These are phyloP conservation scores for Amphipoea oculea DNA, from an alignment of 2,888 invertebrate species.

Conservation along the genomic window DNA sequence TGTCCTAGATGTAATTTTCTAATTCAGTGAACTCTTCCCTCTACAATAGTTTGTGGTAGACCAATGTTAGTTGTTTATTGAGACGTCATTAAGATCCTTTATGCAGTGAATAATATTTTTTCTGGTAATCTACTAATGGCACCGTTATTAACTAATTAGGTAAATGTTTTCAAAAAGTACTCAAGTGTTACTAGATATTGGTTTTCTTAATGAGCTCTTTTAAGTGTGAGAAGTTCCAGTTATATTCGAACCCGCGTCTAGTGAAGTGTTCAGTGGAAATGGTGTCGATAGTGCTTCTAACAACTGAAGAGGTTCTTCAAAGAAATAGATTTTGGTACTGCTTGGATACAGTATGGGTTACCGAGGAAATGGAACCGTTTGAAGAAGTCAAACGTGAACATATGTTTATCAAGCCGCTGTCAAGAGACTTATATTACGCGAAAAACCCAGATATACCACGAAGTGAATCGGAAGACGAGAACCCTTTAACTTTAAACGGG, in stretches of 20 bases:
- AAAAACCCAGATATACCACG: slow-evolving; percentile 85
- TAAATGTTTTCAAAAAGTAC: slow-evolving; percentile 38
- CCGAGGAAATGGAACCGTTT: slow-evolving; percentile 86
- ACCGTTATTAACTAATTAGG: slow-evolving; percentile 49
- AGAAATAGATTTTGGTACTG: slow-evolving; percentile 85
- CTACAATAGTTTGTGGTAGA: slow-evolving; percentile 20
- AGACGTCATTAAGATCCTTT: slow-evolving; percentile 24
- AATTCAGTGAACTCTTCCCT: slow-evolving; percentile 56
- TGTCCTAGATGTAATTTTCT: slow-evolving; percentile 67
- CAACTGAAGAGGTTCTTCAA: slow-evolving; percentile 86
- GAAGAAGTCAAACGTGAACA: slow-evolving; percentile 84
- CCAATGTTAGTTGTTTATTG: slow-evolving; percentile 9
- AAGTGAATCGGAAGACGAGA: slow-evolving; percentile 88
- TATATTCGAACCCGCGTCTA: slow-evolving; percentile 25
- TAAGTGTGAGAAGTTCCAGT: slow-evolving; percentile 39
- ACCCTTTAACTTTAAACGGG: slow-evolving; percentile 80
- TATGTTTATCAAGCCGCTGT: slow-evolving; percentile 80
- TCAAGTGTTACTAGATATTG: slow-evolving; percentile 23
- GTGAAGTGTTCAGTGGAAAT: slow-evolving; percentile 71
- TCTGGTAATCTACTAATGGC: slow-evolving; percentile 31
- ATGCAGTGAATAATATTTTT: slow-evolving; percentile 21
- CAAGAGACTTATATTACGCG: slow-evolving; percentile 84
- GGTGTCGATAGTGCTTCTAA: slow-evolving; percentile 84
- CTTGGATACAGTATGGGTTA: slow-evolving; percentile 83
- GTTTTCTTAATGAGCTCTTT: slow-evolving; percentile 23